Percentiles rank a stretch among this genome's conserved stretches.
Evolutionary conservation across 2,113 vertebrate species (phyloP).

Genomic region (Galemys pyrenaicus): DNA sequence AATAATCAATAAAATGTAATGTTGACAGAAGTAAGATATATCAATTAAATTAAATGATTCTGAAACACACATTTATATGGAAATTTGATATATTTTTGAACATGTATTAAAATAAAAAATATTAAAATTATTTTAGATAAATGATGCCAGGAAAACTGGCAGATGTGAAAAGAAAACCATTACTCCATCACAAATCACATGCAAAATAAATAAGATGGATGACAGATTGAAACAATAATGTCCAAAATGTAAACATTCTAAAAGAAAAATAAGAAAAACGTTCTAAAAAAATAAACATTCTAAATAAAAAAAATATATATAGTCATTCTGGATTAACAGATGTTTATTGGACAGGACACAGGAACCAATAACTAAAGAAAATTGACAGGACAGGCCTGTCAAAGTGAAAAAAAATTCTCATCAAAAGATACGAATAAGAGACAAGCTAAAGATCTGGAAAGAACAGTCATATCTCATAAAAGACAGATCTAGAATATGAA

Average conservation of each 20-base stretch:
- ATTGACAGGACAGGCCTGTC: neutral
- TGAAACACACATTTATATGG: neutral
- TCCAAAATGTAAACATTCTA: neutral
- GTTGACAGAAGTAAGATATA: neutral
- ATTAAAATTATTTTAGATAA: neutral
- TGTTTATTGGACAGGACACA: neutral
- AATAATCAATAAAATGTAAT: neutral
- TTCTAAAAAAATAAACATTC: too few relatives aligned
- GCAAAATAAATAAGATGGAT: neutral
- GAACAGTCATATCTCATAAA: neutral
- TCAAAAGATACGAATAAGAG: neutral
- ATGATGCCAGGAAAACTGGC: neutral
- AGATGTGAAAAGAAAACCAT: neutral
- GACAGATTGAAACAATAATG: neutral
- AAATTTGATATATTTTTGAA: neutral
- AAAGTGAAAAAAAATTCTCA: constrained; percentile 41
- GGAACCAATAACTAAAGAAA: neutral
- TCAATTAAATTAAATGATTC: neutral
- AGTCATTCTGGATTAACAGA: neutral
- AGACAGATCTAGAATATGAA: neutral
- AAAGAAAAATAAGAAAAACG: neutral
- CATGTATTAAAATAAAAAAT: neutral
- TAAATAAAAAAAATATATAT: too few relatives aligned
- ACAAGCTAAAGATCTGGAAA: neutral
- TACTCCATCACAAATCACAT: neutral